These are phyloP conservation scores for Drosophila niveifrons DNA, from an alignment of 2,888 invertebrate genomes.

Conservation along the genomic window DNA sequence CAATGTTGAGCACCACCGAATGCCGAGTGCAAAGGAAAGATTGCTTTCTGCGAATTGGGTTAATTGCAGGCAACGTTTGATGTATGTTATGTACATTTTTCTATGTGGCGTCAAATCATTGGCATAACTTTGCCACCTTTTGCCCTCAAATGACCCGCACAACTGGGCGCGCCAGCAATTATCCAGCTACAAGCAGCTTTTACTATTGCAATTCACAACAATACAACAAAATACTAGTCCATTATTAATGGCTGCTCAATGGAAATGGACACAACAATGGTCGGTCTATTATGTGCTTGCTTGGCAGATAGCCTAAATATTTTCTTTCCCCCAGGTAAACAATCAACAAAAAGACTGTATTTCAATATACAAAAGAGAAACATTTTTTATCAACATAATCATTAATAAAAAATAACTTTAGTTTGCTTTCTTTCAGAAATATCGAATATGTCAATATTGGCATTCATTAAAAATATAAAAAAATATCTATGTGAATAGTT, in stretches of 20 bases:
- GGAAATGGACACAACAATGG: background rate
- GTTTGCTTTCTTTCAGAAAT: no score
- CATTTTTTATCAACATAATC: no score
- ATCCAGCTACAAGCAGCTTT: background rate
- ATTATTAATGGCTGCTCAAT: background rate
- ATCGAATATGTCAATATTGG: no score
- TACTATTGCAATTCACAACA: background rate
- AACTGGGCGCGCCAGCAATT: constrained; percentile 27
- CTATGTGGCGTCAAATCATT: constrained; percentile 35
- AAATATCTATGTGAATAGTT: no score
- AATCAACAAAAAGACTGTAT: no score
- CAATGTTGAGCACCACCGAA: no score
- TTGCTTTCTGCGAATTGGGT: constrained; percentile 61
- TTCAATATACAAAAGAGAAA: no score
- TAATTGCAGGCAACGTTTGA: constrained; percentile 54
- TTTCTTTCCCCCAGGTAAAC: no score
- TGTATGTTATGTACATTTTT: constrained; percentile 14
- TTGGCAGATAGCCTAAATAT: no score
- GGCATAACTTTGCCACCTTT: constrained; percentile 30
- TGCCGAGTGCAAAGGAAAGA: constrained; percentile 1
- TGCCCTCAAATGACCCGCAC: constrained; percentile 38
- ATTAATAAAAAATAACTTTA: no score
- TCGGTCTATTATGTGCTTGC: no score
- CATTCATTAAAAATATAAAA: no score
- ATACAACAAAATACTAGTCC: background rate